Conservation (phyloP, 2,888 invertebrate genomes). For the Nomada fabriciana region DNA sequence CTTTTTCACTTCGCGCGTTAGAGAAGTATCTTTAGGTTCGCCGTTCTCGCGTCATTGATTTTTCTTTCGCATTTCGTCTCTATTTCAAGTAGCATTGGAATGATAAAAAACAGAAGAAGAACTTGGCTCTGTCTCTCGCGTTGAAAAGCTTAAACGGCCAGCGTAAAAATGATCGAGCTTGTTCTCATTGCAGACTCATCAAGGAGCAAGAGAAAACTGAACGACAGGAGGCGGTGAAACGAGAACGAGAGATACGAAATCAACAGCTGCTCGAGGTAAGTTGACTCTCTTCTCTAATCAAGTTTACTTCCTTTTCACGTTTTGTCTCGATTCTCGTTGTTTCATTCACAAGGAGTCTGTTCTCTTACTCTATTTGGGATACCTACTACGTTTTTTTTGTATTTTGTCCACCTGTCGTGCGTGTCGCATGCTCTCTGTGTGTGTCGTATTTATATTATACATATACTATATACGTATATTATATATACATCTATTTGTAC, state of each 20-base stretch:
- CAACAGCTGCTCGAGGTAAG: conserved; percentile 95
- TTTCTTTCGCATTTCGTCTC: neutral
- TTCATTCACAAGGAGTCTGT: conserved; percentile 81
- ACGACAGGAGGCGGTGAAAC: conserved; percentile 92
- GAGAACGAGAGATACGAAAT: conserved; percentile 92
- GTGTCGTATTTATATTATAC: conserved; percentile 81
- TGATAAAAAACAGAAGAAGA: neutral
- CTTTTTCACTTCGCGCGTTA: too few species aligned
- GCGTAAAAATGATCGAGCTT: conserved; percentile 19
- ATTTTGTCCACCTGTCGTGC: conserved; percentile 84
- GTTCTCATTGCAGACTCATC: conserved; percentile 84
- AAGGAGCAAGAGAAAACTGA: conserved; percentile 92
- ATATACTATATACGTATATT: conserved; percentile 67
- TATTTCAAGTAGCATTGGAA: neutral
- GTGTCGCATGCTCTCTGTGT: conserved; percentile 84
- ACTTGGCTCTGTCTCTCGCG: neutral
- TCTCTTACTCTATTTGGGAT: conserved; percentile 80
- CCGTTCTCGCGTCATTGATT: too few species aligned
- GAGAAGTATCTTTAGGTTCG: too few species aligned
- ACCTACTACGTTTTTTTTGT: conserved; percentile 75
- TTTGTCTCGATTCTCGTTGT: conserved; percentile 80
- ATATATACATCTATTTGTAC: conserved; percentile 61
- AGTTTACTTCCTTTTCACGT: conserved; percentile 67
- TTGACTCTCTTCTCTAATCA: conserved; percentile 55
- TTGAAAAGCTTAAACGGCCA: neutral